phyloP scores from a whole-genome alignment of 2,113 vertebrate species.

The Aythya baeri region DNA sequence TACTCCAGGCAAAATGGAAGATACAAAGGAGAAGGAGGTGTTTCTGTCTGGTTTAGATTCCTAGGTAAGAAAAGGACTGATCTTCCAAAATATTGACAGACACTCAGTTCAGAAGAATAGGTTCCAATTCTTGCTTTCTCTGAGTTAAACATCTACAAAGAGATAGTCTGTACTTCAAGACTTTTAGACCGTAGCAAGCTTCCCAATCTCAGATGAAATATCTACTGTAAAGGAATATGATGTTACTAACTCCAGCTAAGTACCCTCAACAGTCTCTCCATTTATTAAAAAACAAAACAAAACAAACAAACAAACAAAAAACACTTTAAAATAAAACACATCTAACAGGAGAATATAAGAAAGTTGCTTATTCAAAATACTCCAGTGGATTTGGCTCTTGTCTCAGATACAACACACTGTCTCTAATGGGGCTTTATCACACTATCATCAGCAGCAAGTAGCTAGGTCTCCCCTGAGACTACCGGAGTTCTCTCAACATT shows the following conservation, averaged over 20 bases:
- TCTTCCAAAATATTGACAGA: neutral
- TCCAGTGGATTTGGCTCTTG: neutral
- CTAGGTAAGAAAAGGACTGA: neutral
- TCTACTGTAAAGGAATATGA: neutral
- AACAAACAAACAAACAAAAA: neutral
- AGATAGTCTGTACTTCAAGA: neutral
- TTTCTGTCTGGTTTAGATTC: neutral
- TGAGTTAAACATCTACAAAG: neutral
- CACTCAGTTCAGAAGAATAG: neutral
- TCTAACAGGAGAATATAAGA: neutral
- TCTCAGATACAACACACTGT: neutral
- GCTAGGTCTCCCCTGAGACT: neutral
- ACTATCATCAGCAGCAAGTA: neutral
- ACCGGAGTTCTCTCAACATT: neutral
- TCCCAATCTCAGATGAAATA: neutral
- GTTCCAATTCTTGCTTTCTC: neutral
- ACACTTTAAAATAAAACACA: neutral
- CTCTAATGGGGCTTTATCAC: neutral
- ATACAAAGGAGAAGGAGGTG: neutral
- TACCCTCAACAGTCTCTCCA: neutral
- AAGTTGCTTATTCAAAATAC: neutral
- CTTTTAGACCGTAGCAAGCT: neutral
- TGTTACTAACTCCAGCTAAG: neutral
- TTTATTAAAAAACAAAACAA: neutral
- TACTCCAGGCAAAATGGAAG: neutral